These are phyloP conservation scores for Luscinia luscinia DNA, from an alignment of 2,797 vertebrate species.

Conservation along the genomic window DNA sequence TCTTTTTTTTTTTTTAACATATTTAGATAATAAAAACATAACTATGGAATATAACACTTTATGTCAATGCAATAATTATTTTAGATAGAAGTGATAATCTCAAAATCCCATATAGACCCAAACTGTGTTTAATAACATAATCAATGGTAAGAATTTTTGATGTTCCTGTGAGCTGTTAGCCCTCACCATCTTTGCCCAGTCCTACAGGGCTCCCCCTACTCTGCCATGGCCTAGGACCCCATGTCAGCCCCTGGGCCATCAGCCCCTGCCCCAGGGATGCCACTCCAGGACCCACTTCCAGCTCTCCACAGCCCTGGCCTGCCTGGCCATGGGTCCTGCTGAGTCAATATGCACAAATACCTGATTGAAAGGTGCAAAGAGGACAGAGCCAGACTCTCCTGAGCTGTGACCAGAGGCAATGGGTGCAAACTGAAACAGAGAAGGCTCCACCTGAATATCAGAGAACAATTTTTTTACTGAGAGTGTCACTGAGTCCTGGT, in stretches of 20 bases:
- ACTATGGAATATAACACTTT: background rate
- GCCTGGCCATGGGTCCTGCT: too few species aligned
- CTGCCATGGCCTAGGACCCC: background rate
- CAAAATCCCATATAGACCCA: background rate
- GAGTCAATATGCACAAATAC: background rate
- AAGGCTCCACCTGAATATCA: background rate
- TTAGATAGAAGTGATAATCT: background rate
- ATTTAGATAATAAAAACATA: background rate
- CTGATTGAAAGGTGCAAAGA: background rate
- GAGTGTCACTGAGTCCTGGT: background rate
- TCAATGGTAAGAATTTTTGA: background rate
- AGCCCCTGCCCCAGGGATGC: background rate
- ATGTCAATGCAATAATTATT: background rate
- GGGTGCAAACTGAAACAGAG: background rate
- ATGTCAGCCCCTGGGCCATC: background rate
- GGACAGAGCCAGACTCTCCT: background rate
- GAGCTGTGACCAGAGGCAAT: background rate
- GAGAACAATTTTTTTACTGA: background rate
- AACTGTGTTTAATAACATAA: background rate
- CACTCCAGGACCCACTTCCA: background rate
- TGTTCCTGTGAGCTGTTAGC: background rate
- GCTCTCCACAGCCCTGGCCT: background rate
- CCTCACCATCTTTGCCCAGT: background rate
- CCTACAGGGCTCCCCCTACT: rapidly evolving
- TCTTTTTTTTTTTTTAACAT: background rate